These are phyloP conservation scores for Dromius quadrimaculatus DNA, from an alignment of 2,888 invertebrate genomes.

Conservation along the genomic window DNA sequence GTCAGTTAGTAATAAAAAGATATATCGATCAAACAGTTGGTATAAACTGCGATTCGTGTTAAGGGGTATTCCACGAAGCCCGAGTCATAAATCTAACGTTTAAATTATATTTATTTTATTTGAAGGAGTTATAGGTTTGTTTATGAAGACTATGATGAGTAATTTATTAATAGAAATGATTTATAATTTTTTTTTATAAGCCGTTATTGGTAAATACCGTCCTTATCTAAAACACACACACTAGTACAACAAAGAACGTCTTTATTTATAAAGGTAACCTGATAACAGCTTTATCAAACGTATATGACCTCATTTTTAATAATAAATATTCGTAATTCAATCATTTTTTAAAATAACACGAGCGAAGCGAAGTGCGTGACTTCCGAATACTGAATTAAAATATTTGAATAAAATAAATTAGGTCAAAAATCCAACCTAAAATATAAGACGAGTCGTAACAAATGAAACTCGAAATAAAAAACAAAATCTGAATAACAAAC, in stretches of 20 bases:
- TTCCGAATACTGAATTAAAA: background rate
- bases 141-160: background rate
- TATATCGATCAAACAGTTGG: constrained; percentile 37
- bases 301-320: constrained; percentile 32
- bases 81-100: constrained; percentile 15
- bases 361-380: background rate
- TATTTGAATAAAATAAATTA: background rate
- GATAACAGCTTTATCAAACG: constrained; percentile 15
- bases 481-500: constrained; percentile 43
- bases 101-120: constrained; percentile 24
- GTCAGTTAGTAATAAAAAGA: constrained; percentile 41
- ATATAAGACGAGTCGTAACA: constrained; percentile 16
- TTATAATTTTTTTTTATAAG: constrained; percentile 7
- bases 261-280: constrained; percentile 20
- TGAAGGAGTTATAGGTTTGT: constrained; percentile 11
- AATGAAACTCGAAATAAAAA: constrained; percentile 36
- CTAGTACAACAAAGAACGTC: constrained; percentile 17
- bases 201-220: background rate
- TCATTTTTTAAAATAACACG: too few relatives aligned
- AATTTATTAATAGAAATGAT: constrained; percentile 28
- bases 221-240: constrained; percentile 24
- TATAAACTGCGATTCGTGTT: constrained; percentile 7
- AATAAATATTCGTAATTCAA: constrained; percentile 8
- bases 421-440: background rate
- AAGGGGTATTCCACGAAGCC: background rate